Percentiles rank a stretch among this genome's conserved stretches.
Evolutionary conservation across 1,140 invertebrate species (phyloP).

Genomic region (Monochamus saltuarius): DNA sequence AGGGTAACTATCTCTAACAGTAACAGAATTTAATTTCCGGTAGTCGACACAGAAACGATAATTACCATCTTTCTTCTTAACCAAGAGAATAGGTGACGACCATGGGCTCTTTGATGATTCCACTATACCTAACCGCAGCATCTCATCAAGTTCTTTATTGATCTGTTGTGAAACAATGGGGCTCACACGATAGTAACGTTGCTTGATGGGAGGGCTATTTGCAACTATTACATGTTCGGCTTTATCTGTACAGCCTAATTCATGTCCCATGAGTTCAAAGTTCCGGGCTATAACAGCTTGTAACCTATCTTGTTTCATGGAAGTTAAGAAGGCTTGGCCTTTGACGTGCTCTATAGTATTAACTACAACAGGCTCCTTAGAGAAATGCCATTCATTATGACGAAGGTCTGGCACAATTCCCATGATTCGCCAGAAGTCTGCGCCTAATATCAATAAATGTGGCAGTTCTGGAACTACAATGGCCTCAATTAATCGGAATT

Average conservation of each 20-base stretch:
- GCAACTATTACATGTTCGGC: too few species aligned
- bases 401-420: background rate
- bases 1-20: slow-evolving; percentile 34
- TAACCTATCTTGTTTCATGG: background rate
- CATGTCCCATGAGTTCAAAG: too few species aligned
- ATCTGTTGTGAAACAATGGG: too few species aligned
- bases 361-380: background rate
- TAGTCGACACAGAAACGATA: slow-evolving; percentile 32
- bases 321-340: background rate
- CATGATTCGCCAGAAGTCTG: too few species aligned
- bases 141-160: too few species aligned
- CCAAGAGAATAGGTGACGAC: slow-evolving; percentile 8
- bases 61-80: slow-evolving; percentile 16
- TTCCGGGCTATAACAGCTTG: background rate
- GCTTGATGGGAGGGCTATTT: too few species aligned
- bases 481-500: too few species aligned
- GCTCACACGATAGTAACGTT: too few species aligned
- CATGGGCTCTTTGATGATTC: slow-evolving; percentile 14
- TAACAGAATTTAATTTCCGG: slow-evolving; percentile 38
- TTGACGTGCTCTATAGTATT: background rate
- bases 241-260: too few species aligned
- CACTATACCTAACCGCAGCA: background rate
- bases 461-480: background rate
- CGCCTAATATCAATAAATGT: too few species aligned
- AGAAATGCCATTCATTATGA: too few species aligned